Evolutionary conservation across 2,888 invertebrate genomes (phyloP).

Genomic region (Synergus umbraculus): DNA sequence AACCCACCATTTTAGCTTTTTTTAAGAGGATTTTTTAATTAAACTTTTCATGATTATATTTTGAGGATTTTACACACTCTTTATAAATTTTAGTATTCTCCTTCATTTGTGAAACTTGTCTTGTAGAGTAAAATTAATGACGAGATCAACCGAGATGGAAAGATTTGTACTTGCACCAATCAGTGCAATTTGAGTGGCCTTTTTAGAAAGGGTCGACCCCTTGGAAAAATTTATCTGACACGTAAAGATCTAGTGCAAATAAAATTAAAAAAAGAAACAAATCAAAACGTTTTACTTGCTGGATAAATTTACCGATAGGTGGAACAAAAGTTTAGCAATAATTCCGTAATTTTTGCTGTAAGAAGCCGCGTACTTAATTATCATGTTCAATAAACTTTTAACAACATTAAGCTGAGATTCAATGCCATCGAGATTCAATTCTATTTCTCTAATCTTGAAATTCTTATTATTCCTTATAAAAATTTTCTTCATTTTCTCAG

Average conservation of each 20-base stretch:
- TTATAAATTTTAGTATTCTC: background rate
- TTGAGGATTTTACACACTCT: background rate
- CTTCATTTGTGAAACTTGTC: background rate
- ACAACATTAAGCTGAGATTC: background rate
- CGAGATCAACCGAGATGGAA: constrained; percentile 12
- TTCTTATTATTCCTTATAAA: background rate
- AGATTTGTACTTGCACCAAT: background rate
- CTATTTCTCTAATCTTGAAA: background rate
- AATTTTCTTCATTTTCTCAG: background rate
- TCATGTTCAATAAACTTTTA: background rate
- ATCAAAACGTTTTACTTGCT: constrained; percentile 22
- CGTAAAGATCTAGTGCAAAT: constrained; percentile 9
- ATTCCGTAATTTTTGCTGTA: constrained; percentile 13
- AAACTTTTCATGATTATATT: background rate
- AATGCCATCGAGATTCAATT: background rate
- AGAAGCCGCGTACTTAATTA: constrained; percentile 14
- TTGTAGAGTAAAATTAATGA: background rate
- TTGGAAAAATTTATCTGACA: constrained; percentile 13
- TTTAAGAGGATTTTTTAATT: background rate
- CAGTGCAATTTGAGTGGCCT: constrained; percentile 36
- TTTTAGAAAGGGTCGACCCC: constrained; percentile 4
- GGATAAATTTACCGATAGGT: constrained; percentile 16
- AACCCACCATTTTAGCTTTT: background rate
- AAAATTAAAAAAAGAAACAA: constrained; percentile 19
- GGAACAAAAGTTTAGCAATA: background rate